Evolutionary conservation across 1,140 invertebrate species (phyloP), one percentile per base, ranked within the genome.

Genomic region (Oscheius sp.): DNA sequence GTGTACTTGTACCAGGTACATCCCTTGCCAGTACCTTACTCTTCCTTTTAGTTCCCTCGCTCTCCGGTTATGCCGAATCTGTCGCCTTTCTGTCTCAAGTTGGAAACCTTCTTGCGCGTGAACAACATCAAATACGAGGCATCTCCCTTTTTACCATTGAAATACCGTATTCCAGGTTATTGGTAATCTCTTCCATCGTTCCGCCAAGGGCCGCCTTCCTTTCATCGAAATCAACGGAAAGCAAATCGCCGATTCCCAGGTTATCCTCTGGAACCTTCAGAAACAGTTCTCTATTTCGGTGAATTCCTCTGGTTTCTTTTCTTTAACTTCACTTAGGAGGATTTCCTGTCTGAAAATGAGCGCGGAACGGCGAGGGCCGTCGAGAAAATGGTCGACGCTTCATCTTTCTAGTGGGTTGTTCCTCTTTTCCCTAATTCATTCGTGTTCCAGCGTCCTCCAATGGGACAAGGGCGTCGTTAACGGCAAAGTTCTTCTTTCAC

Each of bases 381-480:
- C 87, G 92, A 93, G 81, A 92, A 91, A 34, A 95, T 95, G 93
- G 90, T 95, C 79, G 92, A 95, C 85, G 94, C 94, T 84, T 92
- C 94, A 1, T 71, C 69, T 45, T 59, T 74, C 38, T 77, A 67
- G 76, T 77, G 23, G 73, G 76, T 76, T 72, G 18, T 7, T 10
- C 28, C 28, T 23, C 23, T 75, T n/a, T 55, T 26, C 15, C 3
- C 13, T 31, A 23, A 7, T 7, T 61, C 31, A 29, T 10, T 42
- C 4, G 3, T 15, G 15, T 49, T 68, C 36, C 42, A 75, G 75
- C 31, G 32, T 42, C 35, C 36, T 74, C 26, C 59, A 68, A 10
- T 76, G 59, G 32, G 67, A 69, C 26, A 76, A 74, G 35, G 49
- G 34, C 1, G 61, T 76, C 29, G 42, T 63, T 23, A 75, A 76